phyloP scores from a whole-genome alignment of 2,888 invertebrate species.

The Timema podura region DNA sequence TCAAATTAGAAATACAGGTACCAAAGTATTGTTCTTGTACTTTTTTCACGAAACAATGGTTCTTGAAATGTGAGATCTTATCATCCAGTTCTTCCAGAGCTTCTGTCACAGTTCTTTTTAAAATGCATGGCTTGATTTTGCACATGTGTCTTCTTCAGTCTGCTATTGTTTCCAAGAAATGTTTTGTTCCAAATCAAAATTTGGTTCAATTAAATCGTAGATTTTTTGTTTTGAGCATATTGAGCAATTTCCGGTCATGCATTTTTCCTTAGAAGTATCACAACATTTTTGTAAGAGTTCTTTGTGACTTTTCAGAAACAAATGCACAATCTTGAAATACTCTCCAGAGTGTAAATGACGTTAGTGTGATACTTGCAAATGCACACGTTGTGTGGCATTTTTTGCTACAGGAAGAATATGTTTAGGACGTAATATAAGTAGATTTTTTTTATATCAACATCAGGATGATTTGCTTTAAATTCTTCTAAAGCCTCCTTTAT shows the following conservation, averaged over 20 bases:
- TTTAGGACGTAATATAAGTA: too few relatives aligned
- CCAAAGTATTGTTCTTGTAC: constrained; percentile 9
- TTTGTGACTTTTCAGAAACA: not conserved
- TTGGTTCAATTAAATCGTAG: not conserved
- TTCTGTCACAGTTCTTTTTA: not conserved
- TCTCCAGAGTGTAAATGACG: not conserved
- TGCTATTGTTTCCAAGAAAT: constrained; percentile 4
- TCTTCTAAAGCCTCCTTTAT: too few relatives aligned
- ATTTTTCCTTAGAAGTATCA: constrained; percentile 2
- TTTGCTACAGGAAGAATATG: too few relatives aligned
- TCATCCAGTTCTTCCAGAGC: constrained; percentile 7
- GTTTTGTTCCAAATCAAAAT: not conserved
- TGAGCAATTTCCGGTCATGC: not conserved
- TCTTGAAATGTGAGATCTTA: constrained; percentile 6
- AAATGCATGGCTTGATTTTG: not conserved
- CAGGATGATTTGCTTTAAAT: too few relatives aligned
- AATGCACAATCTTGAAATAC: not conserved
- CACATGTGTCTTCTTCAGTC: not conserved
- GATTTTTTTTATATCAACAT: too few relatives aligned
- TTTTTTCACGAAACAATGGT: not conserved
- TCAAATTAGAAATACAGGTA: not conserved
- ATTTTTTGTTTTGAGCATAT: constrained; percentile 1
- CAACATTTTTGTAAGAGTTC: not conserved
- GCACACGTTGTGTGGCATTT: not conserved
- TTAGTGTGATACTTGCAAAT: constrained; percentile 9